Percentiles rank a stretch among this genome's conserved stretches.
phyloP scores from a whole-genome alignment of 2,113 vertebrate species.

The Gymnarchus niloticus region DNA sequence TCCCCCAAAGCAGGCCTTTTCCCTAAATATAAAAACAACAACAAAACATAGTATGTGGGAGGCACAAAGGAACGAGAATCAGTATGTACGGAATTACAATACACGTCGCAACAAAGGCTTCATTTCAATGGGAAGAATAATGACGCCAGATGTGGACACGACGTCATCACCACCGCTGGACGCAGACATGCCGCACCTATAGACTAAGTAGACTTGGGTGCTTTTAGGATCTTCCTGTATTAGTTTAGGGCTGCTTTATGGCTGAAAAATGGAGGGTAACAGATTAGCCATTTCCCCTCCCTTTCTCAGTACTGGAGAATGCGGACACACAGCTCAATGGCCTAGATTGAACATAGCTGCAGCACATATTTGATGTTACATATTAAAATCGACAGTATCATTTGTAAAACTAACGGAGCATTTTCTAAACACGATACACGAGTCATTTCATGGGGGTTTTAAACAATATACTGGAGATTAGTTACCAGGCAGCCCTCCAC shows the following conservation, averaged over 20 bases:
- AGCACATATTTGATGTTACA: neutral
- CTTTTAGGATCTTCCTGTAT: constrained; percentile 25
- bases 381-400: neutral
- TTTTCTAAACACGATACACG: neutral
- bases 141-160: neutral
- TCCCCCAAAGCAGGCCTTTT: neutral
- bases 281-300: constrained; percentile 37
- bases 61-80: neutral
- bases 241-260: constrained; percentile 37
- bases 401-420: neutral
- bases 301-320: constrained; percentile 43
- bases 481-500: neutral
- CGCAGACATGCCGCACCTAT: neutral
- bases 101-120: neutral
- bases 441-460: neutral
- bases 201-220: neutral
- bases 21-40: neutral
- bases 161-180: neutral
- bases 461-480: neutral
- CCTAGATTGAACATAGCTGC: constrained; percentile 24
- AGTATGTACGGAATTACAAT: neutral
- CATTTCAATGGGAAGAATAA: neutral
- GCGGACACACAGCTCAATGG: constrained; percentile 37
- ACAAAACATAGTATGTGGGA: neutral
- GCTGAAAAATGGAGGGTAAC: constrained; percentile 53